Evolutionary conservation across 2,113 vertebrate species (phyloP), one percentile per base, ranked within the genome.

Genomic region (Perca schrenkii): DNA sequence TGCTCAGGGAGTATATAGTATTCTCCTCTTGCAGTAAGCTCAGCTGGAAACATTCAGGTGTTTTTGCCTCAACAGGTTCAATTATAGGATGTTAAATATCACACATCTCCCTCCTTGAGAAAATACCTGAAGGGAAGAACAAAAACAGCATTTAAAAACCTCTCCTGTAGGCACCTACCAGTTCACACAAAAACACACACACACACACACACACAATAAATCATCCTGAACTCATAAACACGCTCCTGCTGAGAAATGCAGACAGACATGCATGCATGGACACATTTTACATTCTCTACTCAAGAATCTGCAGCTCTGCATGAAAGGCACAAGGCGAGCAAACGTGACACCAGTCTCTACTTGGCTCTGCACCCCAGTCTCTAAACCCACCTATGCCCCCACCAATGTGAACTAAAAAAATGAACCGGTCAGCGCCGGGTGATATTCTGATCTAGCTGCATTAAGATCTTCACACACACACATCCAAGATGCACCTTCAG

Each of bases 271-370:
- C 62, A 79, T 3, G 8, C 62, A 79, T 3, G 8, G 52, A 72
- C 68, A 71, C 68, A 82, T 58, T 52, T 54, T n/a, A 73, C 46
- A 58, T 62, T 25, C 15, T 76, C 34, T 34, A 53, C 69, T 56
- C 22, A 61, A 22, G 56, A 80, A 57, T 53, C 57, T 47, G 61
- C 68, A 60, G 69, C 77, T 43, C 65, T 21, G 52, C 63, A 21
- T 6, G 52, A 58, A 58, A 56, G 43, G 71, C 86, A 85, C 84
- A 85, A 62, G 82, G 77, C 56, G 0, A 64, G 76, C 68, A 71
- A 84, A 90, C 74, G 85, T 88, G 84, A 87, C 82, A 49, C 56
- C 21, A 0, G 0, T 6, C 25, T 60, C n/a, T 16, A 7, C 34
- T 60, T 54, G 49, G 57, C 57, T 14, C 8, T n/a, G 47, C 34